Conservation (phyloP, 2,113 vertebrate species). For the Uria aalge region DNA sequence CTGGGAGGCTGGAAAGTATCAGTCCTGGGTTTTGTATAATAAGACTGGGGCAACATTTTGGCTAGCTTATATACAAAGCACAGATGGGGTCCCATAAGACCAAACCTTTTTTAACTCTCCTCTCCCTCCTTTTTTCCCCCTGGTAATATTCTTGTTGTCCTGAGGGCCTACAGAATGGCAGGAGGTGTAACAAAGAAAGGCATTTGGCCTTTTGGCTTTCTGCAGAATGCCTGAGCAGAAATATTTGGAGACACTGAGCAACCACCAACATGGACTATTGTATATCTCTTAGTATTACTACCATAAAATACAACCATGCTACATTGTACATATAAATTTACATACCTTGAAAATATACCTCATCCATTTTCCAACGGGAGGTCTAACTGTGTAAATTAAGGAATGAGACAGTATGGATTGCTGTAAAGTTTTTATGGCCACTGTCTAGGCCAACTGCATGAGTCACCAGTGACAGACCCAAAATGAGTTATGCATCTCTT, state of each 20-base stretch:
- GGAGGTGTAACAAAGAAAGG: not conserved
- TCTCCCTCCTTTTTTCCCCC: accelerated
- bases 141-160: not conserved
- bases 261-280: not conserved
- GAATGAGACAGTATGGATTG: not conserved
- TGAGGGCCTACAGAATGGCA: not conserved
- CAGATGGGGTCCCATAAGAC: not conserved
- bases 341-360: slow-evolving; percentile 41
- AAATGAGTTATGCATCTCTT: not conserved
- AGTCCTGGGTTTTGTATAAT: not conserved
- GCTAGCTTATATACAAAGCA: not conserved
- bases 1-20: not conserved
- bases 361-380: not conserved
- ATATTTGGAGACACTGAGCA: not conserved
- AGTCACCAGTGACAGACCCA: slow-evolving; percentile 14
- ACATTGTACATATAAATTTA: not conserved
- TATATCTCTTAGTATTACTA: slow-evolving; percentile 11
- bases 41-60: not conserved
- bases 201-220: not conserved
- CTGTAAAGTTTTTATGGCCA: slow-evolving; percentile 36
- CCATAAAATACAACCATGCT: slow-evolving; percentile 6
- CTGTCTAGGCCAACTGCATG: not conserved
- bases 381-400: slow-evolving; percentile 16
- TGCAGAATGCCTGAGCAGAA: not conserved
- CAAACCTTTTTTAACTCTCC: not conserved